Base-by-base conservation (phyloP, 2,888 invertebrate genomes). In the Ametastegia equiseti region DNA sequence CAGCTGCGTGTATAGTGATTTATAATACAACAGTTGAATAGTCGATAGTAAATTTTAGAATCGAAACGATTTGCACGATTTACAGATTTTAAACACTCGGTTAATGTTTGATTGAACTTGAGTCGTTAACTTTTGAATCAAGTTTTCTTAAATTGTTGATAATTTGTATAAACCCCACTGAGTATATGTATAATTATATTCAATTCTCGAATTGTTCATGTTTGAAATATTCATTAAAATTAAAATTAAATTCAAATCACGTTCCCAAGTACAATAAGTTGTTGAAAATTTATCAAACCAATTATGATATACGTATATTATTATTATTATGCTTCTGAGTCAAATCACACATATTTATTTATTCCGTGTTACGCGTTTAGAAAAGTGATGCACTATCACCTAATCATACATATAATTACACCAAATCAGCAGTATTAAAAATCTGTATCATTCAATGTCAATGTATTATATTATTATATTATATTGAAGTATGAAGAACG, bases 391-490 rank as follows among this genome's bases (percentile, higher is more conserved):
- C 63, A 63, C 7, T n/a, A n/a, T n/a, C n/a, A n/a, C n/a, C n/a
- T n/a, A n/a, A 45, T 57, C 15, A 23, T 69, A 42, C 19, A 69
- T 42, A 57, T 42, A 69, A 42, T 36, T 27, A 42, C 15, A 45
- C 1, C 0, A 47, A 71, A 71, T 27, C 71, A 45, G 47, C 47
- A 71, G 23, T 47, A 47, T 39, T 67, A 11, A 67, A 57, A 69
- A 69, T 69, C 69, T 69, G 42, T 42, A 69, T 69, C 27, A 63
- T 33, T 42, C 11, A 36, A 71, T 71, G 71, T 71, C 45, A 45
- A n/a, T 67, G 67, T 42, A 23, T 67, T 39, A 67, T 39, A 67
- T 63, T 33, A 67, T 33, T 60, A 63, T 30, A 33, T 11, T 23
- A 45, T 30, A 30, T 23, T 7, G 7, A 47, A 71, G 30, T 27